These are phyloP conservation scores for Ceratoteleas bidentatus DNA, from an alignment of 1,140 invertebrate genomes.

Conservation along the genomic window DNA sequence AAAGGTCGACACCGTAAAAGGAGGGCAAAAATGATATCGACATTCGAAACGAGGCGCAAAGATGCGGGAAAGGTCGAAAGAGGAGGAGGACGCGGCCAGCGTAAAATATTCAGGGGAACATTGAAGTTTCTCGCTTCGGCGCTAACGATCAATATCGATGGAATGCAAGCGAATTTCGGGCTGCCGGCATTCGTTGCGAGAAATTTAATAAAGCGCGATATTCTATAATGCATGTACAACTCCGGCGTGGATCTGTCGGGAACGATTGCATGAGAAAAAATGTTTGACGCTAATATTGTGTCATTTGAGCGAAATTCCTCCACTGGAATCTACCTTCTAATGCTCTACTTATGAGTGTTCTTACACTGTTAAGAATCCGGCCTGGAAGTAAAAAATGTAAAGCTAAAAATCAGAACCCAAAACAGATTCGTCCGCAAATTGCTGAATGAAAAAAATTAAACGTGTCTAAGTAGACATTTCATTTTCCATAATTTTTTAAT, in stretches of 20 bases:
- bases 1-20: slow-evolving; percentile 49
- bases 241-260: slow-evolving; percentile 41
- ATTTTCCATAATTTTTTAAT: too few relatives aligned
- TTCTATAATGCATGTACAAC: slow-evolving; percentile 66
- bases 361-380: too few relatives aligned
- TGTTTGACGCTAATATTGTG: slow-evolving; percentile 58
- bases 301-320: slow-evolving; percentile 43
- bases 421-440: too few relatives aligned
- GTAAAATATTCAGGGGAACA: slow-evolving; percentile 69
- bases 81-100: slow-evolving; percentile 26
- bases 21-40: slow-evolving; percentile 61
- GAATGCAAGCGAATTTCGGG: slow-evolving; percentile 67
- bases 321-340: too few relatives aligned
- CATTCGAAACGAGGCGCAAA: slow-evolving; percentile 65
- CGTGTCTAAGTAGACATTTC: too few relatives aligned
- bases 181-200: slow-evolving; percentile 60
- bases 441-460: too few relatives aligned
- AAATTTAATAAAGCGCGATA: slow-evolving; percentile 66
- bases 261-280: slow-evolving; percentile 52
- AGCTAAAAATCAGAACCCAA: too few relatives aligned
- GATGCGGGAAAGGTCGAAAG: slow-evolving; percentile 60
- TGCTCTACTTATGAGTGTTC: too few relatives aligned
- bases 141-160: slow-evolving; percentile 67
- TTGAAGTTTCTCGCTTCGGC: slow-evolving; percentile 60
- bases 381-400: too few relatives aligned